phyloP scores from a whole-genome alignment of 2,888 invertebrate genomes.

The Ceriagrion tenellum region DNA sequence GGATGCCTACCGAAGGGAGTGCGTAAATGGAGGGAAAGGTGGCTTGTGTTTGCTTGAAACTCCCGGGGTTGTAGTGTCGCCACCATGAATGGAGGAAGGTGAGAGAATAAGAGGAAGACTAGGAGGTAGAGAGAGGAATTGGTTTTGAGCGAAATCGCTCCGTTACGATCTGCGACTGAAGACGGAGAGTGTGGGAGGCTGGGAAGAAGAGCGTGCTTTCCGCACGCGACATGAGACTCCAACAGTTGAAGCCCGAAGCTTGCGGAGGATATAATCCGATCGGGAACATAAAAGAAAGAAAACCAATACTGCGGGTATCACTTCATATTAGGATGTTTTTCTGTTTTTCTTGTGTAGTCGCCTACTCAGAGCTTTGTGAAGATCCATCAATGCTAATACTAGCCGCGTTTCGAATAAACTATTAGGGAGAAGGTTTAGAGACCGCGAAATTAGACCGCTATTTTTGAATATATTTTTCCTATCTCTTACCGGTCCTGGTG shows the following conservation, averaged over 20 bases:
- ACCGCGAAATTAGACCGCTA: no score
- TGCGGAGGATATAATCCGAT: not conserved
- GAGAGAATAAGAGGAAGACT: not conserved
- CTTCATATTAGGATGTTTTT: no score
- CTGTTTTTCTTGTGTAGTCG: no score
- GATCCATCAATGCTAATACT: no score
- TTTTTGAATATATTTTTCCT: no score
- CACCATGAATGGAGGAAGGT: not conserved
- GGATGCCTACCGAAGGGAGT: not conserved
- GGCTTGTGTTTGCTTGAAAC: not conserved
- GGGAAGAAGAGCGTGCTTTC: not conserved
- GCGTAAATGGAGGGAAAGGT: not conserved
- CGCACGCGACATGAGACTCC: not conserved
- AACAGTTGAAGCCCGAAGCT: not conserved
- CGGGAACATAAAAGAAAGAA: no score
- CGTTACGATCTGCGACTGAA: not conserved
- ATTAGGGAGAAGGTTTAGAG: no score
- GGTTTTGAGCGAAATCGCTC: not conserved
- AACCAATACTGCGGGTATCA: no score
- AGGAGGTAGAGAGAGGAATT: not conserved
- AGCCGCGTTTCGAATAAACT: no score
- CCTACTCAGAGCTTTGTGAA: no score
- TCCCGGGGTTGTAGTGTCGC: not conserved
- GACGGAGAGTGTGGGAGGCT: not conserved
- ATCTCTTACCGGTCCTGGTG: no score